Conservation (phyloP, 1,140 invertebrate genomes). For the Tigriopus japonicus region DNA sequence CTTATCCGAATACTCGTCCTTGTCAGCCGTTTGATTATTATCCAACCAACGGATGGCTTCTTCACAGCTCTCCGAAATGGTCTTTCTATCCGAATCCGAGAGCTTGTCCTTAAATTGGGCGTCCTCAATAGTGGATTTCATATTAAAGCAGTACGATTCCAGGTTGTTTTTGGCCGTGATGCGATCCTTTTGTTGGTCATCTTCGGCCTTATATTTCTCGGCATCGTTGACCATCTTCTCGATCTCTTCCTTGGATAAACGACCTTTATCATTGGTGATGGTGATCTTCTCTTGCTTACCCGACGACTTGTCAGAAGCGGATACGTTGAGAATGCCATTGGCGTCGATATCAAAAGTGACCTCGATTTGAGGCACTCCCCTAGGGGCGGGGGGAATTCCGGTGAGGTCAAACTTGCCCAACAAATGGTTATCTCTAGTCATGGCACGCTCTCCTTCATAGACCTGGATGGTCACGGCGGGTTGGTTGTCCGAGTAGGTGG, state of each 20-base stretch:
- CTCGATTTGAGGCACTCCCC: conserved; percentile 82
- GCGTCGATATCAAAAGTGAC: conserved; percentile 62
- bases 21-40: conserved; percentile 27
- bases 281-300: conserved; percentile 52
- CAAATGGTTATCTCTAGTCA: conserved; percentile 81
- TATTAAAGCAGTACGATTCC: conserved; percentile 92
- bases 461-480: conserved; percentile 31
- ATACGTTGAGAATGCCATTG: conserved; percentile 59
- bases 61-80: conserved; percentile 32
- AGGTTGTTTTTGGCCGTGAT: conserved; percentile 55
- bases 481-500: conserved; percentile 28
- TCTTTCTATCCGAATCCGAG: conserved; percentile 34
- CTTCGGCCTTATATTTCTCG: conserved; percentile 23
- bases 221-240: conserved; percentile 29
- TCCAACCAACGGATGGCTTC: conserved; percentile 29
- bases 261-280: conserved; percentile 32
- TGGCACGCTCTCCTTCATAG: conserved; percentile 76
- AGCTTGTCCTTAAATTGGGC: conserved; percentile 34
- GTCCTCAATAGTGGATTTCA: conserved; percentile 59
- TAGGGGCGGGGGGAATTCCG: conserved; percentile 77
- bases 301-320: conserved; percentile 52
- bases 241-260: conserved; percentile 29
- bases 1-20: conserved; percentile 27
- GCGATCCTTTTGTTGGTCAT: conserved; percentile 41
- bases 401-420: conserved; percentile 84